Percentiles rank a stretch among this genome's conserved stretches.
Conservation (phyloP, 1,140 invertebrate genomes). For the Stegodyphus dumicola region DNA sequence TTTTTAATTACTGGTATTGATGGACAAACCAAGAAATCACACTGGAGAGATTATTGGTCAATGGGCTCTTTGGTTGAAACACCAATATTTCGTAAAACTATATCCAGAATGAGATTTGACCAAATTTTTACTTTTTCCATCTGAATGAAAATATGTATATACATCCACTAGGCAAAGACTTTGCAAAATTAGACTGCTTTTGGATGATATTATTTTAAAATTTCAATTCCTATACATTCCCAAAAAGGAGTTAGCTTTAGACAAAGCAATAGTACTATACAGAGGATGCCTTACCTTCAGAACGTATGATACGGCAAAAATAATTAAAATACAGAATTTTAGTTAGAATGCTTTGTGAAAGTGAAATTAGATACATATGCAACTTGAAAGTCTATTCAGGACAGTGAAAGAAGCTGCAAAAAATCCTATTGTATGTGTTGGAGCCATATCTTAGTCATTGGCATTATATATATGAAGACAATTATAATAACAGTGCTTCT, state of each 20-base stretch:
- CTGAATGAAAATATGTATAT: neutral
- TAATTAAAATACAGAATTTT: neutral
- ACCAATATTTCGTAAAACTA: constrained; percentile 6
- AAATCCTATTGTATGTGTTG: neutral
- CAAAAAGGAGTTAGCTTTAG: constrained; percentile 16
- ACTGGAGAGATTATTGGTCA: constrained; percentile 20
- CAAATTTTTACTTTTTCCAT: constrained; percentile 8
- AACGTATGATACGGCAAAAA: neutral
- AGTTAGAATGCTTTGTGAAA: constrained; percentile 21
- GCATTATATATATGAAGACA: constrained; percentile 5
- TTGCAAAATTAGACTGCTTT: neutral
- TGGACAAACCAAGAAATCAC: neutral
- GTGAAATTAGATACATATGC: constrained; percentile 7
- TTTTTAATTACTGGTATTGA: neutral
- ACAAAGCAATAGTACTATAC: constrained; percentile 7
- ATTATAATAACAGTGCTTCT: neutral
- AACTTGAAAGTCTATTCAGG: constrained; percentile 14
- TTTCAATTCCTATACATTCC: neutral
- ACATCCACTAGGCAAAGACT: no score
- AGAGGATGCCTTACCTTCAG: neutral
- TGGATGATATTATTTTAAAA: constrained; percentile 2
- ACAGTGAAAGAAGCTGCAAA: neutral
- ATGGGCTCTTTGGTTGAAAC: neutral
- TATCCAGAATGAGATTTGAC: constrained; percentile 13
- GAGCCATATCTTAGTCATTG: constrained; percentile 1